Conservation (phyloP, 2,113 vertebrate genomes). For the Barbus barbus region DNA sequence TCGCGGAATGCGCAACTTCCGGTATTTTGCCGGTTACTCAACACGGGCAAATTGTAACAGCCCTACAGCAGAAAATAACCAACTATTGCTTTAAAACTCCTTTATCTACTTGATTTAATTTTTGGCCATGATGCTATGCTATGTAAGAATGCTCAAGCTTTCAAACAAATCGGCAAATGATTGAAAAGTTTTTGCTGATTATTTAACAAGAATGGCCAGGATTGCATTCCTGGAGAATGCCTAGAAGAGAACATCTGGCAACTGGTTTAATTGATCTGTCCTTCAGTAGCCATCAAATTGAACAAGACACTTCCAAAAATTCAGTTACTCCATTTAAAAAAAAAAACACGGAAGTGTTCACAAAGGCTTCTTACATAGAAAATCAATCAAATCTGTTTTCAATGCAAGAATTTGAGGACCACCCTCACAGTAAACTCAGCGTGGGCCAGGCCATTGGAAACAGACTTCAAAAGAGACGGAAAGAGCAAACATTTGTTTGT, state of each 20-base stretch:
- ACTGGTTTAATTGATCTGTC: neutral
- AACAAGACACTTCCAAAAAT: neutral
- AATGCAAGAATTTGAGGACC: conserved; percentile 37
- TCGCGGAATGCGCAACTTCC: no score
- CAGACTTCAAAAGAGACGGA: conserved; percentile 27
- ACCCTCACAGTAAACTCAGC: neutral
- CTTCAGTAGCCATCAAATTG: neutral
- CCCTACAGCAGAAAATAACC: no score
- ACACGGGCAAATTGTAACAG: no score
- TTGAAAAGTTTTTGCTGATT: neutral
- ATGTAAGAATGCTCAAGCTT: no score
- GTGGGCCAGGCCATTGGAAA: conserved; percentile 10
- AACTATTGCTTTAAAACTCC: no score
- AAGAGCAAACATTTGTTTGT: conserved; percentile 37
- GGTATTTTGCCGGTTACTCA: no score
- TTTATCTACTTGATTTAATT: no score
- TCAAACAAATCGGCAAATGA: no score
- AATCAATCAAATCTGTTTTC: conserved; percentile 27
- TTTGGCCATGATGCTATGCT: no score
- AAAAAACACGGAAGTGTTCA: neutral
- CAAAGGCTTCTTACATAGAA: conserved; percentile 1
- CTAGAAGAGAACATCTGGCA: neutral
- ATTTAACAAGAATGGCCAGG: neutral
- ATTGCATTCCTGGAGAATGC: neutral
- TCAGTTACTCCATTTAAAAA: neutral